Conservation (phyloP, 2,888 invertebrate species). For the Drosophila neoperkinsi region DNA sequence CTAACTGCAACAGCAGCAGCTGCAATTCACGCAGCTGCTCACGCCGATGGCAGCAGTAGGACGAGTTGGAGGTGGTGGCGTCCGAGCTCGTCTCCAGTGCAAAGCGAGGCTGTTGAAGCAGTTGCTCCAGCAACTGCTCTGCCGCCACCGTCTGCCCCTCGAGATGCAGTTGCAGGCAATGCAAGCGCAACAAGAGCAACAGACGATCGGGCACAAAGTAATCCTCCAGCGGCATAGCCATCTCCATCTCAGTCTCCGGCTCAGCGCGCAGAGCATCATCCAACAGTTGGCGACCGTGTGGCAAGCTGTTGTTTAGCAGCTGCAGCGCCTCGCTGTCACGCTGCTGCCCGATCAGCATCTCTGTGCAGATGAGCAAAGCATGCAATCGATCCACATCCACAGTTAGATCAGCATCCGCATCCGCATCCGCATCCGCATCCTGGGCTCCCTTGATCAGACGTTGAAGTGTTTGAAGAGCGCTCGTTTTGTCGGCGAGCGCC, state of each 20-base stretch:
- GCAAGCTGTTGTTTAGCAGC: slow-evolving; percentile 47
- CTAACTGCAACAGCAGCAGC: slow-evolving; percentile 72
- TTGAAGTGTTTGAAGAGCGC: slow-evolving; percentile 83
- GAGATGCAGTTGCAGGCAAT: slow-evolving; percentile 68
- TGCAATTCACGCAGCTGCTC: slow-evolving; percentile 86
- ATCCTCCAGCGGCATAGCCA: slow-evolving; percentile 76
- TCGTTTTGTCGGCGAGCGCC: slow-evolving; percentile 25
- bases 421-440: slow-evolving; percentile 25
- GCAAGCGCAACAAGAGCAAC: slow-evolving; percentile 72
- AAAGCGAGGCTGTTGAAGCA: slow-evolving; percentile 13
- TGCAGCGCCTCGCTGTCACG: slow-evolving; percentile 61
- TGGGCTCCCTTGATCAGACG: slow-evolving; percentile 83
- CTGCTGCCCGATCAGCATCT: slow-evolving; percentile 71
- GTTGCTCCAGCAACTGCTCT: slow-evolving; percentile 50
- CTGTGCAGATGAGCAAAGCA: slow-evolving; percentile 73
- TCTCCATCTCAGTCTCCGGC: background rate
- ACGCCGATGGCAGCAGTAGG: slow-evolving; percentile 63
- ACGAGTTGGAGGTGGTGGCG: background rate
- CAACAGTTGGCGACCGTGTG: slow-evolving; percentile 27
- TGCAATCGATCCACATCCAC: slow-evolving; percentile 62
- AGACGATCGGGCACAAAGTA: slow-evolving; percentile 79
- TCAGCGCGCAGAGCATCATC: slow-evolving; percentile 58
- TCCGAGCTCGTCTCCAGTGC: slow-evolving; percentile 28
- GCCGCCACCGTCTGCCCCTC: slow-evolving; percentile 64
- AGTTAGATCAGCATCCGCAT: background rate